Evolutionary conservation across 2,113 vertebrate species (phyloP).

Genomic region (Romanogobio albipinnatus): DNA sequence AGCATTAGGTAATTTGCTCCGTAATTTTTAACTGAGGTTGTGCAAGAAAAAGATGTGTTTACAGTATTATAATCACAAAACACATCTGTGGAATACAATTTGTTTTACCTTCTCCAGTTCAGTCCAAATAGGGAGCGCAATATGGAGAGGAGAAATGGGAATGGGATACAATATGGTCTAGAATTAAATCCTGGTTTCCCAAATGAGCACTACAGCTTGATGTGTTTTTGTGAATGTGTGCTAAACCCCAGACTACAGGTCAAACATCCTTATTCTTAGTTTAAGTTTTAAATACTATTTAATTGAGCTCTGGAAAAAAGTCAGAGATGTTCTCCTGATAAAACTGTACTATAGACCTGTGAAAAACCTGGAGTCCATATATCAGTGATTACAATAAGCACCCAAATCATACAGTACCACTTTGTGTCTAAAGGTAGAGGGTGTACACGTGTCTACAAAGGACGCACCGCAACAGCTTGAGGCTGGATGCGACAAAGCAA

Average conservation of each 20-base stretch:
- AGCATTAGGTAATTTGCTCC: background rate
- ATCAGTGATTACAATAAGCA: background rate
- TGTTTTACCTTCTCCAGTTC: background rate
- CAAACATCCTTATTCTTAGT: too few species aligned
- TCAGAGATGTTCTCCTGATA: background rate
- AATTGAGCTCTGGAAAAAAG: background rate
- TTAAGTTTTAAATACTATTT: too few species aligned
- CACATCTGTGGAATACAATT: background rate
- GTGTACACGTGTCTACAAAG: background rate
- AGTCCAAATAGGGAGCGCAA: background rate
- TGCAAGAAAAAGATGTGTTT: background rate
- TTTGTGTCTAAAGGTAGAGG: background rate
- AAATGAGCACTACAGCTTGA: background rate
- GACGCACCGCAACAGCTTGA: too few species aligned
- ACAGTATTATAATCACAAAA: constrained; percentile 7
- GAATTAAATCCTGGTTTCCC: background rate
- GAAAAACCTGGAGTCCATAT: background rate
- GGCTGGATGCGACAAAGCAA: too few species aligned
- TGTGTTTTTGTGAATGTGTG: background rate
- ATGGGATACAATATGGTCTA: background rate
- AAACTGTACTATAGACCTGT: background rate
- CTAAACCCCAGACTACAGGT: background rate
- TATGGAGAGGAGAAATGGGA: background rate
- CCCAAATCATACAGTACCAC: background rate
- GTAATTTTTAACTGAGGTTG: background rate